phyloP scores from a whole-genome alignment of 2,113 vertebrate species.

The Stictonetta naevosa region DNA sequence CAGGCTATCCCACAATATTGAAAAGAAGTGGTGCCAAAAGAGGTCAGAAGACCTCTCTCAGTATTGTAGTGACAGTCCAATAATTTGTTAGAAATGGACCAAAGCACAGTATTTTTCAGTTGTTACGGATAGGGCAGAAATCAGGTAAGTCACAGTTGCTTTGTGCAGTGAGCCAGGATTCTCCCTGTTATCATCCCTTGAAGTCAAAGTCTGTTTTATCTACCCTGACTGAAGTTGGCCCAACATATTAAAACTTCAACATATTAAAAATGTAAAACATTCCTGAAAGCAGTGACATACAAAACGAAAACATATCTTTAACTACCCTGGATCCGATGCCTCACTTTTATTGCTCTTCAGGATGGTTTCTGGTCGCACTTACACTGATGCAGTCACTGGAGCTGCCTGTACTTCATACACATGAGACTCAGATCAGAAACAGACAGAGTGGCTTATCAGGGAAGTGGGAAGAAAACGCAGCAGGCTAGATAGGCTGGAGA shows the following conservation, averaged over 20 bases:
- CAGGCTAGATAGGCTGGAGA: background rate
- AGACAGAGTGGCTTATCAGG: background rate
- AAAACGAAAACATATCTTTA: background rate
- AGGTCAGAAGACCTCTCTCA: background rate
- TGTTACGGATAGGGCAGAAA: background rate
- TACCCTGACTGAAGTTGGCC: background rate
- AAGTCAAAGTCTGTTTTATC: background rate
- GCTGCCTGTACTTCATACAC: background rate
- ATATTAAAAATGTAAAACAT: background rate
- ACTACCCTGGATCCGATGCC: background rate
- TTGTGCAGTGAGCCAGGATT: background rate
- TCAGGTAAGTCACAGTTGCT: background rate
- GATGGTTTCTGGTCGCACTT: background rate
- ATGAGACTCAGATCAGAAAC: background rate
- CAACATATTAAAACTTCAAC: background rate
- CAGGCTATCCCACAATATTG: background rate
- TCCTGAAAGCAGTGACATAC: background rate
- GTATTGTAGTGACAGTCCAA: background rate
- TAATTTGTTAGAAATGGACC: background rate
- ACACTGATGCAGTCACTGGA: accelerated
- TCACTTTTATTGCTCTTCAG: background rate
- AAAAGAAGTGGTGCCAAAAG: background rate
- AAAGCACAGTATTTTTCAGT: background rate
- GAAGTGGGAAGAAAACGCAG: background rate
- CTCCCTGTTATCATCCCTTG: background rate